phyloP scores from a whole-genome alignment of 2,797 vertebrate species.

The Channallabes apus region DNA sequence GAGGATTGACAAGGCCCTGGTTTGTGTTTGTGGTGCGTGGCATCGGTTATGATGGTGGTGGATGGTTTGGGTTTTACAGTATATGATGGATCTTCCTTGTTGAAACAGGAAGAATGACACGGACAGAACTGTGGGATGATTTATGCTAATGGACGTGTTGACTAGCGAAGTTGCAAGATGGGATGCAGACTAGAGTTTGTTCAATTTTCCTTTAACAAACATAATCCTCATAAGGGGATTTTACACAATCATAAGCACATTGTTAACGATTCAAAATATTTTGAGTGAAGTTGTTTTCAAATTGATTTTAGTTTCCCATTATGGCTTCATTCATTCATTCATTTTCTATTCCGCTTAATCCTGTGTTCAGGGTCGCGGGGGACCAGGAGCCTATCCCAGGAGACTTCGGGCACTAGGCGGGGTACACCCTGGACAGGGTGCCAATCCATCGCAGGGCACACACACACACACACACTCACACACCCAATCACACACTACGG shows the following conservation, averaged over 20 bases:
- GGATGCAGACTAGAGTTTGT: neutral
- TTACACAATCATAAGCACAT: neutral
- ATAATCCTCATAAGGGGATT: neutral
- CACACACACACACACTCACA: too few relatives aligned
- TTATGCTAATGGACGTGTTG: neutral
- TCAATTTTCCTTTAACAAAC: neutral
- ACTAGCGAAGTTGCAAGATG: neutral
- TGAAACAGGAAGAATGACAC: slow-evolving; percentile 15
- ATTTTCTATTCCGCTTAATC: too few relatives aligned
- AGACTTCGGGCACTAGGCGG: too few relatives aligned
- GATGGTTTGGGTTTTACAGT: neutral
- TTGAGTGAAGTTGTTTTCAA: neutral
- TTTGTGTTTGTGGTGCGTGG: slow-evolving; percentile 60
- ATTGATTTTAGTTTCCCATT: neutral
- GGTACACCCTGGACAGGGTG: too few relatives aligned
- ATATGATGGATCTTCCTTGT: slow-evolving; percentile 43
- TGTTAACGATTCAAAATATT: neutral
- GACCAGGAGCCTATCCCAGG: too few relatives aligned
- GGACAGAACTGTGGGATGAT: neutral
- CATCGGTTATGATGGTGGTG: slow-evolving; percentile 57
- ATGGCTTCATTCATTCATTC: too few relatives aligned
- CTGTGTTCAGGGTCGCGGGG: too few relatives aligned
- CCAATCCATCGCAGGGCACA: too few relatives aligned
- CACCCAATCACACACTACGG: too few relatives aligned
- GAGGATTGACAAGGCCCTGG: slow-evolving; percentile 65